phyloP scores from a whole-genome alignment of 37 sponge, comb jelly and placozoan genomes.

The Haliclona indistincta region DNA sequence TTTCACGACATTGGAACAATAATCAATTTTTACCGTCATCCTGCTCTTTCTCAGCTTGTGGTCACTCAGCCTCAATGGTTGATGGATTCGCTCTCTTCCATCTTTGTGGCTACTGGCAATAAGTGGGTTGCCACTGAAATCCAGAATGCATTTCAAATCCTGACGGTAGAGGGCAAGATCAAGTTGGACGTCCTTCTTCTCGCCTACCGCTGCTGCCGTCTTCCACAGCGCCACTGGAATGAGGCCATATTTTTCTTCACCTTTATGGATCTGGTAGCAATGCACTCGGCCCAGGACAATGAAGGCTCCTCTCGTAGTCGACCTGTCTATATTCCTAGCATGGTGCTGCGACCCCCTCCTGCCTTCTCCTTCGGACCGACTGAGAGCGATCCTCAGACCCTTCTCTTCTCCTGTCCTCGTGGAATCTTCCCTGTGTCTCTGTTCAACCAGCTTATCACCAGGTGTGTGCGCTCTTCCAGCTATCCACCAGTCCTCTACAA shows the following conservation, averaged over 20 bases:
- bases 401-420: conserved; percentile 12
- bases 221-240: conserved; percentile 51
- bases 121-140: conserved; percentile 57
- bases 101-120: conserved; percentile 28
- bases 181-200: conserved; percentile 30
- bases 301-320: no score
- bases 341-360: conserved; percentile 38
- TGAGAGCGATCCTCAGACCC: conserved; percentile 10
- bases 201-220: conserved; percentile 49
- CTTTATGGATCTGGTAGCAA: conserved; percentile 61
- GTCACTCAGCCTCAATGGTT: conserved; percentile 71
- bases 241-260: conserved; percentile 53
- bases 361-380: conserved; percentile 15
- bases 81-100: conserved; percentile 24
- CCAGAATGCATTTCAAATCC: conserved; percentile 30
- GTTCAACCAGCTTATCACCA: conserved; percentile 55
- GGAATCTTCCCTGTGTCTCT: conserved; percentile 38
- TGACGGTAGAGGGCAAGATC: conserved; percentile 25
- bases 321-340: conserved; percentile 41
- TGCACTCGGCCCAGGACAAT: conserved; percentile 49
- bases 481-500: conserved; percentile 40
- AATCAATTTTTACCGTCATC: conserved; percentile 60
- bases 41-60: conserved; percentile 41
- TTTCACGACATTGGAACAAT: conserved; percentile 67
- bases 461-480: conserved; percentile 30